Evolutionary conservation across 2,113 vertebrate species (phyloP).

Genomic region (Otis tarda): DNA sequence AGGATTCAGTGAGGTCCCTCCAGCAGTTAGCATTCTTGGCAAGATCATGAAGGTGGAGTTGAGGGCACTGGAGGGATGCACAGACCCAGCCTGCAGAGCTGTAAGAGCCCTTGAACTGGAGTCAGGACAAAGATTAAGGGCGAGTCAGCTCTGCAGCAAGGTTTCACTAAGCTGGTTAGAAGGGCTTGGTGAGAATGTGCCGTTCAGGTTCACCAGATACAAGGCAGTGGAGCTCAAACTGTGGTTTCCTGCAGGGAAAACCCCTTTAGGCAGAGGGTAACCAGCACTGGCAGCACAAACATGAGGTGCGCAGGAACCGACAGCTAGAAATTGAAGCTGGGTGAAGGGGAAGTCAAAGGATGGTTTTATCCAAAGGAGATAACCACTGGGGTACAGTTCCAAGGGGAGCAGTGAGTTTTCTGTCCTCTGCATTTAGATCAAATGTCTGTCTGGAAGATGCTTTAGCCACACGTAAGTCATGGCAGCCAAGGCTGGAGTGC

Average conservation of each 20-base stretch:
- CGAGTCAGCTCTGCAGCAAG: background rate
- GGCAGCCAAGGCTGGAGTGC: background rate
- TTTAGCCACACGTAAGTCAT: background rate
- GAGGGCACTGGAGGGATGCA: background rate
- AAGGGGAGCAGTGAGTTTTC: background rate
- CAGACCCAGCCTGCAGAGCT: background rate
- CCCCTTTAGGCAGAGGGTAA: background rate
- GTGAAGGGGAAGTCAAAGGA: background rate
- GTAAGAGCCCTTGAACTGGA: rapidly evolving
- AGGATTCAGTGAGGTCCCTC: background rate
- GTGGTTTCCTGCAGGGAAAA: background rate
- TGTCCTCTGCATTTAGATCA: background rate
- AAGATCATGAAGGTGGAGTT: background rate
- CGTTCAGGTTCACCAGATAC: background rate
- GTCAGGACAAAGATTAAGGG: background rate
- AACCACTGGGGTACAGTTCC: background rate
- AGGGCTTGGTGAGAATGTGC: background rate
- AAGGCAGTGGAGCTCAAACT: background rate
- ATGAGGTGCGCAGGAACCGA: rapidly evolving
- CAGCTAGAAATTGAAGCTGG: background rate
- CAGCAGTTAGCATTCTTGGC: background rate
- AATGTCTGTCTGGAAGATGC: conserved; percentile 20
- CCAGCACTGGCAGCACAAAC: background rate
- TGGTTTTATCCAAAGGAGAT: background rate
- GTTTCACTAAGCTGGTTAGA: background rate